Base-by-base conservation (phyloP, 1,140 invertebrate species). In the Procambarus clarkii region DNA sequence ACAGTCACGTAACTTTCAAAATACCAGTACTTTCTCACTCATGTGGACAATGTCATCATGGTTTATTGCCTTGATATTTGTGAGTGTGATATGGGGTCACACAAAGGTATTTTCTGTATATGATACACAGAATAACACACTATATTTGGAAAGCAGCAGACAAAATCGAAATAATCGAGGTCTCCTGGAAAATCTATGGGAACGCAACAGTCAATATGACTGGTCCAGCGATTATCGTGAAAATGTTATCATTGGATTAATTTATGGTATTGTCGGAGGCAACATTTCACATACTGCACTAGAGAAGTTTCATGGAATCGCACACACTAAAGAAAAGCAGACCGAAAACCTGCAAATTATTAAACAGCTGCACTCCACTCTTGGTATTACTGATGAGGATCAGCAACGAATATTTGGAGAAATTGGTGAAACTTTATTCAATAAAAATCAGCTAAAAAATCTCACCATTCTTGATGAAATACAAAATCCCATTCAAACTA, bases 151-250 rank as follows among this genome's bases (percentile, higher is more conserved):
- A 78, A 64, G 18, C 4, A 60, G 71, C 44, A 18, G 34, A 15
- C 44, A 79, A 15, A 85, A 69, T 85, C 82, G 88, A 46, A 7
- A 79, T n/a, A 80, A 45, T 15, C 18, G 82, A 24, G 54, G 71
- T 7, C 64, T 91, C 21, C 58, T 91, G 44, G 76, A 84, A 15
- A 46, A 91, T 69, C 44, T 91, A 54, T 91, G 89, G 89, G 58
- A 83, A 71, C 69, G 86, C 58, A 91, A 91, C 58, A 91, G 89
- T 54, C 48, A 91, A 44, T 34, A 86, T 2, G 89, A 91, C 46
- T 91, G 82, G 82, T 91, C 82, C 0, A 85, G 74, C 50, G 82
- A 84, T 71, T 85, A 85, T 44, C 82, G 76, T 50, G 89, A 91
- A 86, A 85, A 85, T 78, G 76, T 85, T 60, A 78, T 91, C 13